Base-by-base conservation (phyloP, 2,888 invertebrate genomes). In the Pachydiplax longipennis region DNA sequence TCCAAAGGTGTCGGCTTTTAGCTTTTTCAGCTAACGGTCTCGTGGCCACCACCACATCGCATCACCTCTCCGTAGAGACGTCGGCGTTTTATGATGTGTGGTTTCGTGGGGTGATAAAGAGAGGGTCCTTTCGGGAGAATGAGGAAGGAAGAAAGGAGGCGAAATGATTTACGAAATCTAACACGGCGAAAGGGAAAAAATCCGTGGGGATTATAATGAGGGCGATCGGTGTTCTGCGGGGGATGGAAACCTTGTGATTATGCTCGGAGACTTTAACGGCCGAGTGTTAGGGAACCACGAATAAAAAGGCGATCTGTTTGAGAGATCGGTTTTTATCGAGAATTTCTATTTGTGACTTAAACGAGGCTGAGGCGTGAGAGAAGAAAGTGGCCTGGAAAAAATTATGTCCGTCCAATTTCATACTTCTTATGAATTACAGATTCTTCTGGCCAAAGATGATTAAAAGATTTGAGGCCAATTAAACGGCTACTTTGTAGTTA, bases 71-170 rank as follows among this genome's bases (percentile, higher is more conserved):
- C 83, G 35, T 35, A 12, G 53, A 53, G 87, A 87, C 65, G 61
- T 65, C 61, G 37, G n/a, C 87, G 37, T 87, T 87, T 87, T 87
- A 87, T 87, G 87, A 87, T 87, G 61, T 87, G 87, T 65, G 65
- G 65, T 87, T 87, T 87, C 37, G 61, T 31, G 12, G 58, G 58
- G 83, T 87, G 87, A 61, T 61, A 87, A 87, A 87, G 87, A 87
- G 87, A 61, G 31, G 73, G 31, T 13, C 35, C n/a, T 13, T 13
- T 15, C 18, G 65, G 65, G 22, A 13, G 58, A 18, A 37, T 18
- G 40, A 37, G 61, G 13, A 13, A 35, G 25, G 37, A 65, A 61
- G 37, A n/a, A 61, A 65, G 31, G 48, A 48, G 83, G 83, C 3
- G 31, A 53, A 31, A 83, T 58, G 83, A 83, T 53, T 53, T 83